phyloP scores from a whole-genome alignment of 2,113 vertebrate genomes.

The Ceratotherium simum region DNA sequence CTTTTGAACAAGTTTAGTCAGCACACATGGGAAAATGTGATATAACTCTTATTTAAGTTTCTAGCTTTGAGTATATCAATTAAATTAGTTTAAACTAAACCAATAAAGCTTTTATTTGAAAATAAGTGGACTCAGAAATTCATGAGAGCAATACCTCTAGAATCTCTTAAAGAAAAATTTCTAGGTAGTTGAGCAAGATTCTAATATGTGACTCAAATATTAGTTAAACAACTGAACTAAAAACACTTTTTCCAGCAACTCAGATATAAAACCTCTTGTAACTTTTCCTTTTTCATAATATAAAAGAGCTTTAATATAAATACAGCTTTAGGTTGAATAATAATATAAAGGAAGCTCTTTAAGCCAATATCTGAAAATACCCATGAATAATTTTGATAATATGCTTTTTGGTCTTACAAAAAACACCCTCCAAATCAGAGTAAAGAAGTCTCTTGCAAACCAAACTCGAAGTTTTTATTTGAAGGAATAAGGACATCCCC shows the following conservation, averaged over 20 bases:
- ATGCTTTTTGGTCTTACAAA: background rate
- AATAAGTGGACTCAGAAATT: conserved; percentile 18
- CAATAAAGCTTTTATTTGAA: conserved; percentile 12
- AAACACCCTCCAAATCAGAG: background rate
- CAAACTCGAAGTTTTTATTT: background rate
- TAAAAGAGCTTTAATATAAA: conserved; percentile 8
- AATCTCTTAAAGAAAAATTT: conserved; percentile 19
- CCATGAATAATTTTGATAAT: background rate
- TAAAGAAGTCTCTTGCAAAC: background rate
- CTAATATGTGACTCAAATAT: background rate
- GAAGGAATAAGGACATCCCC: background rate
- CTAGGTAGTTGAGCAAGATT: conserved; percentile 10
- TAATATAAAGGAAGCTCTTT: background rate
- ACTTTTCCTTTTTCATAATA: conserved; percentile 30
- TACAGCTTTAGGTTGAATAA: background rate
- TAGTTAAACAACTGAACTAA: background rate
- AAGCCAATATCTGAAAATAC: conserved; percentile 20
- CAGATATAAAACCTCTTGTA: background rate
- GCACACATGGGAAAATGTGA: background rate
- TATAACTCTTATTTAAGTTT: background rate
- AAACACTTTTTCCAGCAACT: background rate
- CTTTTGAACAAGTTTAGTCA: background rate
- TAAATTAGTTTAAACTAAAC: conserved; percentile 46
- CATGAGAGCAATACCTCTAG: background rate
- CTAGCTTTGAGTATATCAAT: background rate